phyloP scores from a whole-genome alignment of 2,797 vertebrate genomes.

The Sylvilagus floridanus region DNA sequence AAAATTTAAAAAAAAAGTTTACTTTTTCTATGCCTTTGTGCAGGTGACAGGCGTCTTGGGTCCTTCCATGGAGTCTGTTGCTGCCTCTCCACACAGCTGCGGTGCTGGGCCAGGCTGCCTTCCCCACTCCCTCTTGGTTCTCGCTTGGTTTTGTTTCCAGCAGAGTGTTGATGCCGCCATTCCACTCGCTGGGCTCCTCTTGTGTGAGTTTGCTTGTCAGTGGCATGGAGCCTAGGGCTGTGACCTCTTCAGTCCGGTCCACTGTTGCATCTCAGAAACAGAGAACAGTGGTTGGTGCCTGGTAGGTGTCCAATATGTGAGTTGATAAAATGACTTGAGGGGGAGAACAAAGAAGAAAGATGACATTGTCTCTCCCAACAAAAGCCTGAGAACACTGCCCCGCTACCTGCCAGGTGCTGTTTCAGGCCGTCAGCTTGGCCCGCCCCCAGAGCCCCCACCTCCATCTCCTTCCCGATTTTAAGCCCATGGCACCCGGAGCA shows the following conservation, averaged over 20 bases:
- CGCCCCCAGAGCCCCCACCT: too few species aligned
- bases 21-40: neutral
- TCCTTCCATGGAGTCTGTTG: neutral
- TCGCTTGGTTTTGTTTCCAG: neutral
- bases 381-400: neutral
- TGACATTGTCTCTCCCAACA: neutral
- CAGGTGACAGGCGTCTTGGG: fast-evolving
- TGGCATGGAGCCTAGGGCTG: too few species aligned
- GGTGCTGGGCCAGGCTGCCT: neutral
- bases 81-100: neutral
- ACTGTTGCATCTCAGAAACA: neutral
- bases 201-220: neutral
- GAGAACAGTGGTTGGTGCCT: neutral
- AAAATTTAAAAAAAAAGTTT: neutral
- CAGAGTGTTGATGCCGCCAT: neutral
- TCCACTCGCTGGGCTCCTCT: neutral
- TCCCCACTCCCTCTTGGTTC: too few species aligned
- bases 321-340: neutral
- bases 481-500: neutral
- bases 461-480: neutral
- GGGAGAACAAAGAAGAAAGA: neutral
- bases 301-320: neutral
- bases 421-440: neutral
- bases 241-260: neutral
- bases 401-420: neutral